Evolutionary conservation across 2,113 vertebrate genomes (phyloP), one percentile per base, ranked within the genome.

Genomic region (Dipodomys ordii): DNA sequence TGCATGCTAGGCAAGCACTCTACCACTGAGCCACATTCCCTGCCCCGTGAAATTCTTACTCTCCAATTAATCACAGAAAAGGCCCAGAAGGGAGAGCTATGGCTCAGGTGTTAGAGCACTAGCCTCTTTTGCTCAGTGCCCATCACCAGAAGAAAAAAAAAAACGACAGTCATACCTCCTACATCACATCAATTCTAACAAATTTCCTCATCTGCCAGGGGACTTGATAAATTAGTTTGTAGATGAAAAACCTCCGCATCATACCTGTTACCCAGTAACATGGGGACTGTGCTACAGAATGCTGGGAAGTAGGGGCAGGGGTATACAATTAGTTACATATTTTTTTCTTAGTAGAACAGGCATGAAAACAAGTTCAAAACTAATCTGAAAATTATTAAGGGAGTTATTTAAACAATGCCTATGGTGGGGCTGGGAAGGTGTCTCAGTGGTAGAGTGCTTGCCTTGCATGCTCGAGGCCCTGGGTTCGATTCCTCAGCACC

Each of bases 321-420:
- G 7, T 3, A 27, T 28, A 15, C 57, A 79, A 77, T 35, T 77
- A 11, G 6, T 64, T 32, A 10, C 20, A 79, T 69, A 2, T 11
- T 8, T 65, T 82, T 81, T 53, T 82, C 93, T 67, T n/a, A 44
- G 64, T 15, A 77, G 49, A 74, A 86, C 11, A 83, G 71, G 20
- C 20, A 15, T 79, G 67, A 44, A 74, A 88, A 71, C 27, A 88
- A 49, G 25, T 65, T 88, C 28, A 88, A 7, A 83, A 65, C 85
- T 84, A 72, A 88, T 23, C 39, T 86, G 83, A 78, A 94, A 94
- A 32, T 28, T 57, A 68, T 64, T 82, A 1, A 44, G 60, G 39
- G 8, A 0, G 22, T 79, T 74, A 6, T n/a, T 2, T 73, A 30
- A 84, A 46, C 20, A 35, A 46, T 49, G 22, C 44, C 30, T 65